Conservation (phyloP, 2,888 invertebrate species). For the Ernsta delagoae region DNA sequence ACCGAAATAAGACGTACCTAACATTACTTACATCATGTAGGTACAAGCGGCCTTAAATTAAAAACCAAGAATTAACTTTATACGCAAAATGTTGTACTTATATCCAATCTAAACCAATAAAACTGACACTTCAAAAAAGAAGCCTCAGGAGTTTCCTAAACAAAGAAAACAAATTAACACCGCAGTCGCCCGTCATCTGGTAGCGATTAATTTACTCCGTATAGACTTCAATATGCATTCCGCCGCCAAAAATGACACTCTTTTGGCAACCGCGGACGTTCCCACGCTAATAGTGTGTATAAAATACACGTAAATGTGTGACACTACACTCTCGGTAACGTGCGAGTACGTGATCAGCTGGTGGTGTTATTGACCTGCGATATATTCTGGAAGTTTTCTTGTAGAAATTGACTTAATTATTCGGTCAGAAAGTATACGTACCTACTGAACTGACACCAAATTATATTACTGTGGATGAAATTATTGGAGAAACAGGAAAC, state of each 20-base stretch:
- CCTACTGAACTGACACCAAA: too few species aligned
- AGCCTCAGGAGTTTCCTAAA: background rate
- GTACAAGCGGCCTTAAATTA: too few species aligned
- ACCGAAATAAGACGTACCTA: too few species aligned
- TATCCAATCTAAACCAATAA: background rate
- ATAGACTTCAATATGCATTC: background rate
- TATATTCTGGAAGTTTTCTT: conserved; percentile 2
- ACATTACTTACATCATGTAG: too few species aligned
- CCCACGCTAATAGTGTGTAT: background rate
- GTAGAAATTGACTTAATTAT: background rate
- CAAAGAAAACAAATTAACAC: background rate
- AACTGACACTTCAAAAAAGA: background rate
- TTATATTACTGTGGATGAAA: too few species aligned
- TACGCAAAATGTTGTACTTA: too few species aligned
- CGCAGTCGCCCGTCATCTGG: background rate
- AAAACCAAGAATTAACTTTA: too few species aligned
- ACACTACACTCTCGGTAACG: background rate
- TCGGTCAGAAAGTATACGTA: too few species aligned
- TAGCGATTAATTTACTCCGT: conserved; percentile 1
- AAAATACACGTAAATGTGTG: background rate
- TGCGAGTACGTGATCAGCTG: conserved; percentile 12
- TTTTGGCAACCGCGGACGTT: conserved; percentile 5
- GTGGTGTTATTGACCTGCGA: conserved; percentile 13
- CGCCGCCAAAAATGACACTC: background rate
- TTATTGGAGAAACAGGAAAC: too few species aligned